These are phyloP conservation scores for Urocyon cinereoargenteus DNA, from an alignment of 2,797 vertebrate species.

Conservation along the genomic window DNA sequence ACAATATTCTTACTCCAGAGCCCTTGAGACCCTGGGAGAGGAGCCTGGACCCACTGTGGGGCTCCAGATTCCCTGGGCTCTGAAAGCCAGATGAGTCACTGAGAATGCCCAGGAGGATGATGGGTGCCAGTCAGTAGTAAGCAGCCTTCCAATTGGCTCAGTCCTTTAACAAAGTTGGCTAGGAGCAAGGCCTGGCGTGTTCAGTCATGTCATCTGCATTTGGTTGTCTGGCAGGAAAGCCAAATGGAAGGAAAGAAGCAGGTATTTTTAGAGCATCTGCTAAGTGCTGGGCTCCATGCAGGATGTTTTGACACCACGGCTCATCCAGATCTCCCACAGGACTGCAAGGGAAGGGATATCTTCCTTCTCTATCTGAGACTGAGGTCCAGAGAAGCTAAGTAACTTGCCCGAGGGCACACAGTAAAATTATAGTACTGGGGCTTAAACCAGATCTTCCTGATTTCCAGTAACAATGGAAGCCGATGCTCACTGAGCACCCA, in stretches of 20 bases:
- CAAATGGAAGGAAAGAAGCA: neutral
- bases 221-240: neutral
- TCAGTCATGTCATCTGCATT: neutral
- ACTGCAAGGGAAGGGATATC: neutral
- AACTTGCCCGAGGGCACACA: neutral
- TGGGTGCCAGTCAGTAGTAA: neutral
- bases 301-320: neutral
- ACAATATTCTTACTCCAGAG: neutral
- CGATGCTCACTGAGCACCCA: neutral
- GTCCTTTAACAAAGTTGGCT: neutral
- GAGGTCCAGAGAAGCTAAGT: constrained; percentile 42
- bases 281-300: neutral
- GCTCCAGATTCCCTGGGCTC: neutral
- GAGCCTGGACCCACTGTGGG: neutral
- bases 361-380: neutral
- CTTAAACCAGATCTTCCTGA: neutral
- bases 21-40: neutral
- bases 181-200: neutral
- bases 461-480: neutral
- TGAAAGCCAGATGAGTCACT: neutral
- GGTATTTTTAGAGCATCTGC: neutral
- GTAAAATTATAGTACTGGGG: neutral
- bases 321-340: neutral
- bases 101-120: neutral
- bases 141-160: neutral